Evolutionary conservation across 1,140 invertebrate species (phyloP).

Genomic region (Magallana gigas): DNA sequence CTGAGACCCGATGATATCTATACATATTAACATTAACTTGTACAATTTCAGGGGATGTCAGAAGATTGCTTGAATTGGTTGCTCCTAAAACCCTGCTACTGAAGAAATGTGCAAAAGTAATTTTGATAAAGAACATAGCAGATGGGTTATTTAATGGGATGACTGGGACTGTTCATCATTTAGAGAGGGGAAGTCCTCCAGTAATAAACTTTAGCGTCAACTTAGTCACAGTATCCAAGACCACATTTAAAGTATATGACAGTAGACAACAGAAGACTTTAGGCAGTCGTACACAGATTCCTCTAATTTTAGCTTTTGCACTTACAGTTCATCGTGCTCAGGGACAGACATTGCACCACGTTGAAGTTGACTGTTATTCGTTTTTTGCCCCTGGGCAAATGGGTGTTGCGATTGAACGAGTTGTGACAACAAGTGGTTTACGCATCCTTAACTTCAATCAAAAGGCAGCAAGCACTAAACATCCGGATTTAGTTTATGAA

Average conservation of each 20-base stretch:
- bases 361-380: conserved; percentile 53
- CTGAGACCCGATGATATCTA: conserved; percentile 17
- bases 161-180: conserved; percentile 47
- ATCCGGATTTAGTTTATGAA: conserved; percentile 50
- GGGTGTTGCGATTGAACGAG: conserved; percentile 54
- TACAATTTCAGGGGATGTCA: conserved; percentile 39
- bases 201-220: conserved; percentile 50
- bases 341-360: conserved; percentile 47
- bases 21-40: conserved; percentile 31
- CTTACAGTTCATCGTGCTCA: conserved; percentile 54
- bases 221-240: conserved; percentile 16
- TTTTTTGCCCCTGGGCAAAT: conserved; percentile 58
- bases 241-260: conserved; percentile 53
- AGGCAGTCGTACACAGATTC: conserved; percentile 50
- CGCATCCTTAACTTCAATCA: conserved; percentile 45
- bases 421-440: conserved; percentile 42
- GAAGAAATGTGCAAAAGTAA: conserved; percentile 52
- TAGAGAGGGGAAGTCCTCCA: conserved; percentile 39
- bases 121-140: conserved; percentile 52
- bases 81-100: conserved; percentile 49
- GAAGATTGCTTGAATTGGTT: conserved; percentile 10
- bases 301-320: conserved; percentile 50
- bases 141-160: conserved; percentile 49
- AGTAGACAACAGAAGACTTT: conserved; percentile 43
- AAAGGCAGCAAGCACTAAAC: conserved; percentile 33